Evolutionary conservation across 2,113 vertebrate genomes (phyloP), one percentile per base, ranked within the genome.

Genomic region (Scophthalmus maximus): DNA sequence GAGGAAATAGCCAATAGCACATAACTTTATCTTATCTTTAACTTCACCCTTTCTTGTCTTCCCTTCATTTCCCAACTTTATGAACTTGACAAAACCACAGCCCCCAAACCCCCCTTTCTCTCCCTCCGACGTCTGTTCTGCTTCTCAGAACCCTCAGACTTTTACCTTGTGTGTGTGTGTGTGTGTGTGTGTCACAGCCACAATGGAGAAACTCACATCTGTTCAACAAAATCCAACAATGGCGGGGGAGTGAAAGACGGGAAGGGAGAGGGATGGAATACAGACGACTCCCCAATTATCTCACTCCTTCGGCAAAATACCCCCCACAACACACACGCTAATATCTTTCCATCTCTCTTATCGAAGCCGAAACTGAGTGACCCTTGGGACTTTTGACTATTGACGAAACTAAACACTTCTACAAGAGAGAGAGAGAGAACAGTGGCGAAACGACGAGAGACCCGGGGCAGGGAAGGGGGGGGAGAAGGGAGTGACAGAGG

Each of bases 161-260:
- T 30, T 18, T 20, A 36, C 51, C 36, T 14, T 59, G 22, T 53
- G 40, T 68, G 76, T 29, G 49, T 46, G 58, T 44, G 22, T 40
- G 30, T 65, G 26, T 36, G 40, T 55, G 20, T 55, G 34, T 69
- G 73, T 52, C 27, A 25, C 5, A 25, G 49, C 68, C 51, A 78
- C 75, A 51, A 68, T 30, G 29, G 50, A 69, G 27, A 5, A 46
- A 50, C 67, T 85, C 64, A 59, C 84, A 85, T 83, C 82, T 83
- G 82, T 76, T 85, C 52, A 20, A 46, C 32, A n/a, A 59, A 55
- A 68, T 53, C 70, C 67, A 17, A 79, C 70, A 83, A 85, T 71
- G 46, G 62, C 49, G 30, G 38, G 56, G 27, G 11, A 38, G 61
- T 5, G 2, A 74, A 63, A 49, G 49, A 62, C 23, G 51, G 67